These are phyloP conservation scores for Apaloderma vittatum DNA, from an alignment of 2,113 vertebrate genomes.

Conservation along the genomic window DNA sequence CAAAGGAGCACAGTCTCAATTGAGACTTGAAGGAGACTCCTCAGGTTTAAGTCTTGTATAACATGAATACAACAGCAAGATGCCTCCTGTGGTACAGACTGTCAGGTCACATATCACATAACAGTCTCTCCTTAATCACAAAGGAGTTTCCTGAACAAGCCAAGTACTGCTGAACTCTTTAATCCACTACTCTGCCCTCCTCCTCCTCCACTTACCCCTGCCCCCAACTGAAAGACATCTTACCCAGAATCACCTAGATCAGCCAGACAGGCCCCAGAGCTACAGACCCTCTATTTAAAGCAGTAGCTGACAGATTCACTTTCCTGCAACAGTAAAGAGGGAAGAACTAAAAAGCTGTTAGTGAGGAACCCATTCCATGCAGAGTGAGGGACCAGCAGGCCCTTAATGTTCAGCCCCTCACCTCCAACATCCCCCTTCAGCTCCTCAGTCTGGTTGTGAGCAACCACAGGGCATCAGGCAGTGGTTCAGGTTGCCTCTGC, in stretches of 20 bases:
- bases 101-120: rapidly evolving
- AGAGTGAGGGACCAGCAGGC: not conserved
- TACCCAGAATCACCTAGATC: not conserved
- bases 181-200: not conserved
- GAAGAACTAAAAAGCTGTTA: not conserved
- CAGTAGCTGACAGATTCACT: not conserved
- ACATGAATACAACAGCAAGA: not conserved
- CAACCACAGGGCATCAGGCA: not conserved
- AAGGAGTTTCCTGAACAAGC: not conserved
- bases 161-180: not conserved
- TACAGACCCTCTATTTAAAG: not conserved
- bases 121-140: not conserved
- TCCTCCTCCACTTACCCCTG: too few relatives aligned
- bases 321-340: not conserved
- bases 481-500: not conserved
- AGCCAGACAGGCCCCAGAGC: not conserved
- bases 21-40: not conserved
- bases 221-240: not conserved
- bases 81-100: not conserved
- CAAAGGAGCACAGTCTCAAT: not conserved
- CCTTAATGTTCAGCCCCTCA: not conserved
- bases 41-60: not conserved
- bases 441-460: not conserved
- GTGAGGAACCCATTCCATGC: not conserved
- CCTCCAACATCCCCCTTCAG: not conserved